Evolutionary conservation across 92 coral and sea anemone genomes (phyloP).

Genomic region (Isaurus tuberculatus): DNA sequence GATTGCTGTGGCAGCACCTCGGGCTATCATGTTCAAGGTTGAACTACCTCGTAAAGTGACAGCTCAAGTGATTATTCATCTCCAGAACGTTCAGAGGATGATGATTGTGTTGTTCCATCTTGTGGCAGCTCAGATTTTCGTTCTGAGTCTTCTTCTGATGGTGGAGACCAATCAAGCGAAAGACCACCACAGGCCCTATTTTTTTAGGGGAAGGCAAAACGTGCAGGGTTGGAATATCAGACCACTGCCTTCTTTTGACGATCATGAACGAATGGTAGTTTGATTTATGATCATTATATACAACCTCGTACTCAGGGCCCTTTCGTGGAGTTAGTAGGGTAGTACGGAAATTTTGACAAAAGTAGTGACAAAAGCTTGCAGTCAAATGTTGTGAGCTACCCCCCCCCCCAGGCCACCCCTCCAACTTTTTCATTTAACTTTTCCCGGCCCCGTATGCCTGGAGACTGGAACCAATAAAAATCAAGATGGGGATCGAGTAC

Average conservation of each 20-base stretch:
- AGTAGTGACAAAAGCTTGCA: no score
- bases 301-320: no score
- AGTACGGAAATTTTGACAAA: no score
- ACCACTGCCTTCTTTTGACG: background rate
- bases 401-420: no score
- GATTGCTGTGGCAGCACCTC: background rate
- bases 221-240: background rate
- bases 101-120: background rate
- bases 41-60: background rate
- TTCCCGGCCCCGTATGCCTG: no score
- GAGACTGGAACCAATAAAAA: no score
- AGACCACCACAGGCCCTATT: background rate
- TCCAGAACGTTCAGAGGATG: background rate
- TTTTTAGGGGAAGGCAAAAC: background rate
- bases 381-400: no score
- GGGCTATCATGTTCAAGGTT: background rate
- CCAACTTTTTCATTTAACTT: no score
- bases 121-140: background rate
- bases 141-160: background rate
- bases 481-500: no score
- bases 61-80: background rate
- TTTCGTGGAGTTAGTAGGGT: no score
- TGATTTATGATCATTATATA: no score
- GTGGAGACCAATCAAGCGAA: background rate
- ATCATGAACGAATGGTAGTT: background rate